These are phyloP conservation scores for Luffia ferchaultella DNA, from an alignment of 2,888 invertebrate species.

Conservation along the genomic window DNA sequence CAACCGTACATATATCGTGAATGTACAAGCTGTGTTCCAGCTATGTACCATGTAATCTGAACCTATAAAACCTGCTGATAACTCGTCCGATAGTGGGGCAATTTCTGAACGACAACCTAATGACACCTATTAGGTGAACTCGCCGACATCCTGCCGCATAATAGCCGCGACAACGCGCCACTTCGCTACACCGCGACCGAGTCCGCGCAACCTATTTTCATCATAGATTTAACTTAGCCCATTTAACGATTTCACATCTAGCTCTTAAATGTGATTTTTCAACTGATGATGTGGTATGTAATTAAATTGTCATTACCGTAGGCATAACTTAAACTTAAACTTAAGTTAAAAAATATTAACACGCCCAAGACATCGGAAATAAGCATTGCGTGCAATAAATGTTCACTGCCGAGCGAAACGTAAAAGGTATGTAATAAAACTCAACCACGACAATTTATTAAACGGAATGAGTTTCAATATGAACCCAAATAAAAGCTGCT, in stretches of 20 bases:
- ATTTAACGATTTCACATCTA: too few species aligned
- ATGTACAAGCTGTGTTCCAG: neutral
- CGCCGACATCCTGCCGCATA: conserved; percentile 54
- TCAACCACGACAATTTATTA: neutral
- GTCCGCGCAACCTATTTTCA: too few species aligned
- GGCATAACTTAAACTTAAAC: too few species aligned
- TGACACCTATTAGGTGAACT: conserved; percentile 57
- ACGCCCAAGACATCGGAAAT: neutral
- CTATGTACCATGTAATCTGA: conserved; percentile 48
- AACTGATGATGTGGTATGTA: too few species aligned
- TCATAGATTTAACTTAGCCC: too few species aligned
- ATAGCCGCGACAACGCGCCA: conserved; percentile 6
- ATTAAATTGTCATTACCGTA: too few species aligned
- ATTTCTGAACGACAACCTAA: conserved; percentile 61
- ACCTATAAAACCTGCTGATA: conserved; percentile 56
- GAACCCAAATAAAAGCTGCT: neutral
- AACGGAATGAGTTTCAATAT: neutral
- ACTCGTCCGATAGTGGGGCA: conserved; percentile 59
- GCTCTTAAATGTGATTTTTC: too few species aligned
- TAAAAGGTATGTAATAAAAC: neutral
- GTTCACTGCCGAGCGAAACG: neutral
- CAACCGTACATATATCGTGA: neutral
- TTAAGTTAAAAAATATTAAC: neutral
- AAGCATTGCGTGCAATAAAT: neutral
- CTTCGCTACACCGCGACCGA: neutral